phyloP scores from a whole-genome alignment of 2,888 invertebrate species.

The Sarcophaga caerulescens region DNA sequence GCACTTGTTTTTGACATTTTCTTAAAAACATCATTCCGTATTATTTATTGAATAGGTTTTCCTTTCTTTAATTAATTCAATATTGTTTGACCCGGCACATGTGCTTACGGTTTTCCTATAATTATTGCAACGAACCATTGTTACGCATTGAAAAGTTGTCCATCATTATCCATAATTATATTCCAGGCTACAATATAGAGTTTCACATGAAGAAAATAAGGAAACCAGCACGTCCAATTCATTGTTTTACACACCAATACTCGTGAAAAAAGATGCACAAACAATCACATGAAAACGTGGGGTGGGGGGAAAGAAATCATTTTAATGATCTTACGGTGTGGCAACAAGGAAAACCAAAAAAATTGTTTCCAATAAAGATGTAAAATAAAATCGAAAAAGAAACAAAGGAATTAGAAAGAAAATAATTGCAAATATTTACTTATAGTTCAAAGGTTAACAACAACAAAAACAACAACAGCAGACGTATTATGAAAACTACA shows the following conservation, averaged over 20 bases:
- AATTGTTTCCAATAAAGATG: neutral
- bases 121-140: too few species aligned
- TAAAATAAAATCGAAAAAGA: constrained; percentile 14
- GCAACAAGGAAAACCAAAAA: too few species aligned
- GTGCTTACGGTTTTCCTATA: too few species aligned
- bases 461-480: neutral
- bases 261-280: constrained; percentile 3
- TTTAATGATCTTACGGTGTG: too few species aligned
- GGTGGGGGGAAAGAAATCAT: too few species aligned
- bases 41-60: neutral
- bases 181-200: neutral
- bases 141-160: neutral
- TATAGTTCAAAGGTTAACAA: constrained; percentile 51
- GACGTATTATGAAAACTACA: neutral
- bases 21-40: too few species aligned
- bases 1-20: too few species aligned
- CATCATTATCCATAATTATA: neutral
- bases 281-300: neutral
- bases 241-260: constrained; percentile 5
- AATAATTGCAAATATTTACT: constrained; percentile 39
- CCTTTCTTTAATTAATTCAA: neutral
- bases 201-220: constrained; percentile 11
- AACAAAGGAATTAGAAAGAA: neutral
- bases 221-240: neutral
- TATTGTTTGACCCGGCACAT: neutral